Evolutionary conservation across 2,797 vertebrate species (phyloP), one percentile per base, ranked within the genome.

Genomic region (Saxicola maurus): DNA sequence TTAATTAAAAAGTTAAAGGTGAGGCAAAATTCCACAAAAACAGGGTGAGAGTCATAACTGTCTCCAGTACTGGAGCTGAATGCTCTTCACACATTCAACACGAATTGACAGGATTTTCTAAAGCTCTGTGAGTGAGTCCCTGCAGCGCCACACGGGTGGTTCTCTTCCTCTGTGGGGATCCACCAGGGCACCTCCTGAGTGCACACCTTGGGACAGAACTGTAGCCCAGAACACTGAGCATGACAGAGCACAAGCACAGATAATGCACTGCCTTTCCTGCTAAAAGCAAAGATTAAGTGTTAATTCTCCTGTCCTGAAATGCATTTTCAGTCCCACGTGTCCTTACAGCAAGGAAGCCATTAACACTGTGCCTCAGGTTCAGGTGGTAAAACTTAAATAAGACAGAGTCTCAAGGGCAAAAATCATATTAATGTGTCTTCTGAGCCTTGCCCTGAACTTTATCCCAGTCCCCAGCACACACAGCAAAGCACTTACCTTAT

Each of bases 401-500:
- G 13, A 43, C 4, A 10, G 12, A 67, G 25, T 23, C 18, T 90
- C 40, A 17, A 56, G 5, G 7, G 33, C 17, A 72, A 37, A 23
- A 35, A 56, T 17, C 13, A 69, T 21, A 19, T 31, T 46, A 28
- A 38, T 5, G 3, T 31, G 6, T 28, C 89, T 57, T 72, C 71
- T 23, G 42, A 46, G 38, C 56, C 53, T 51, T 52, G 42, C 25
- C 67, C 52, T 86, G 60, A 84, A 56, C 23, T 86, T 86, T 56
- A 71, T 38, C 28, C 42, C 38, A 30, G 40, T 56, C 14, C 38
- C 64, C 49, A 91, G 5, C 59, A 45, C 30, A 57, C 52, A 30
- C 9, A 71, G 51, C 1, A 0, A 45, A 80, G 31, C 0, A 0
- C 17, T 83, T 43, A 51, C 62, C 28, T 90, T 52, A 73, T 28